These are phyloP conservation scores for Podiceps cristatus DNA, from an alignment of 2,113 vertebrate species.

Conservation along the genomic window DNA sequence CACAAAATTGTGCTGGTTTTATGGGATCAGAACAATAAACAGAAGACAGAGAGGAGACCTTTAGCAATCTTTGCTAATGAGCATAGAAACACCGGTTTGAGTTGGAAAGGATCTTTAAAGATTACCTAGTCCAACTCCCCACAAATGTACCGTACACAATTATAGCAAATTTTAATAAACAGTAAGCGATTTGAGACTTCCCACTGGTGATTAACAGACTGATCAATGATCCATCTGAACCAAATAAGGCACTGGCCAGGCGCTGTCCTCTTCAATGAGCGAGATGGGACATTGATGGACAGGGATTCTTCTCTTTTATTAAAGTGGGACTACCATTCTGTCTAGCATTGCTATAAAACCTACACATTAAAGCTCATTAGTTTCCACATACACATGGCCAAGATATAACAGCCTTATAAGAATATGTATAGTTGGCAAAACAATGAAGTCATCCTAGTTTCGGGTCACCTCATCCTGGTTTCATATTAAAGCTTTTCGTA, in stretches of 20 bases:
- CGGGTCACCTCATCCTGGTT: conserved; percentile 38
- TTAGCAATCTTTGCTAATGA: not conserved
- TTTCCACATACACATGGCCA: not conserved
- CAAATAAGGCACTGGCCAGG: not conserved
- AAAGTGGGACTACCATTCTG: not conserved
- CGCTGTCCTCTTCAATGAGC: not conserved
- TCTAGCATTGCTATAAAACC: not conserved
- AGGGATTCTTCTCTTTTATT: not conserved
- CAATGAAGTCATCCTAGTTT: conserved; percentile 57
- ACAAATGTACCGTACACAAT: not conserved
- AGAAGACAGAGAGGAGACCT: not conserved
- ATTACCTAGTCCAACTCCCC: fast-evolving
- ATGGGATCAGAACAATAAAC: not conserved
- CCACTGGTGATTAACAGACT: not conserved
- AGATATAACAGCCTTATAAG: not conserved
- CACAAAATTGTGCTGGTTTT: not conserved
- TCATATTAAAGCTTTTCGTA: conserved; percentile 37
- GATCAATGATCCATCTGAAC: not conserved
- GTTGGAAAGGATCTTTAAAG: not conserved
- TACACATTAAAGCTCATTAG: not conserved
- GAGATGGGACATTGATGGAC: not conserved
- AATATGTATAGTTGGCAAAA: conserved; percentile 26
- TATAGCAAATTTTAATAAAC: not conserved
- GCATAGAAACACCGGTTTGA: not conserved
- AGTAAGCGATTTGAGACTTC: not conserved